Evolutionary conservation across 1,140 invertebrate genomes (phyloP).

Genomic region (Mylabris phalerata): DNA sequence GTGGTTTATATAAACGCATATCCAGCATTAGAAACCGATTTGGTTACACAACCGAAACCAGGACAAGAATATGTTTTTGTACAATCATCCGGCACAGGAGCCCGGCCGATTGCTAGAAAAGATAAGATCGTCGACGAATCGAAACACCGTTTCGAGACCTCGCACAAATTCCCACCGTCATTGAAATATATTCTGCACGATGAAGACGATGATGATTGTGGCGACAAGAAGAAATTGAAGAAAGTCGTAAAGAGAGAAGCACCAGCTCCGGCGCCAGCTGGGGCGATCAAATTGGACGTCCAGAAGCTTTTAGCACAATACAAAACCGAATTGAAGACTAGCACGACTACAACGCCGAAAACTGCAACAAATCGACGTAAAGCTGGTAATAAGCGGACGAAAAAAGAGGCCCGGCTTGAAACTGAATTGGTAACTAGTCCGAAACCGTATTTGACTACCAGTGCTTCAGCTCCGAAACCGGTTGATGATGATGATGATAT

Average conservation of each 20-base stretch:
- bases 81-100: constrained; percentile 28
- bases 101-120: constrained; percentile 32
- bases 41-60: constrained; percentile 34
- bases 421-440: constrained; percentile 22
- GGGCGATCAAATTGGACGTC: constrained; percentile 39
- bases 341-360: constrained; percentile 23
- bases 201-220: constrained; percentile 25
- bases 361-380: constrained; percentile 15
- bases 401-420: constrained; percentile 29
- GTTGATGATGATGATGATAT: constrained; percentile 28
- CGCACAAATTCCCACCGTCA: constrained; percentile 37
- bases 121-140: constrained; percentile 29
- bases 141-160: constrained; percentile 34
- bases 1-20: neutral
- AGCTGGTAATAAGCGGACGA: constrained; percentile 19
- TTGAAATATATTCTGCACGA: constrained; percentile 29
- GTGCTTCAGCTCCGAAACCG: constrained; percentile 21
- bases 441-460: constrained; percentile 34
- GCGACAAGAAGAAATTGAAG: constrained; percentile 6
- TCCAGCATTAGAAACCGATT: constrained; percentile 19
- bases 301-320: constrained; percentile 36
- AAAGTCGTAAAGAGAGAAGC: constrained; percentile 31
- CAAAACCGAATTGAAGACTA: constrained; percentile 33
- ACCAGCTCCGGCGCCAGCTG: constrained; percentile 35
- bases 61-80: constrained; percentile 39